A percentile compares a stretch with the other conserved stretches of the same genome.
Evolutionary conservation across 2,113 vertebrate genomes (phyloP).

Genomic region (Sorex fumeus): DNA sequence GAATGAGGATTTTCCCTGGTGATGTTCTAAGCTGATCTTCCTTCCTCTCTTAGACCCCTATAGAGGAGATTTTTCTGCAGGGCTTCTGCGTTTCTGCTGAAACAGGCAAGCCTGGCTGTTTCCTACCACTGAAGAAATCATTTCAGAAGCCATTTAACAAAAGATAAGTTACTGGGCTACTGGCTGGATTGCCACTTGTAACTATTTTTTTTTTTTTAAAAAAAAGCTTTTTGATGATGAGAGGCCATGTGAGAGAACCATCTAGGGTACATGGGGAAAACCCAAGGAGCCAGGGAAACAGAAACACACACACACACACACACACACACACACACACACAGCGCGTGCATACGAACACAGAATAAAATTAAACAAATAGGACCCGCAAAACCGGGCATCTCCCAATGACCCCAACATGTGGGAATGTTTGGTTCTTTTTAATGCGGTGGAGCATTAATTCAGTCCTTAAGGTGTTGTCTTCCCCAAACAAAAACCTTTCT

Average conservation of each 20-base stretch:
- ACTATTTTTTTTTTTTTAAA: neutral
- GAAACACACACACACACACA: too few relatives aligned
- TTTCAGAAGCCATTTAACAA: conserved; percentile 64
- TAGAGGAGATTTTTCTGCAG: conserved; percentile 50
- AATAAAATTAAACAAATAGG: conserved; percentile 84
- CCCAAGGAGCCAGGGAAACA: conserved; percentile 76
- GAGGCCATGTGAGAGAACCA: conserved; percentile 65
- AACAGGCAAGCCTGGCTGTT: conserved; percentile 19
- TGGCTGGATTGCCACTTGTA: neutral
- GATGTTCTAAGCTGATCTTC: neutral
- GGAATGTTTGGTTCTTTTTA: conserved; percentile 85
- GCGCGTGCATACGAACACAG: conserved; percentile 17
- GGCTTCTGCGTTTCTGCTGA: conserved; percentile 62
- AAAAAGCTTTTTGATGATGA: conserved; percentile 83
- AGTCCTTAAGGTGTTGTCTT: conserved; percentile 86
- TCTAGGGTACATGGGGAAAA: conserved; percentile 69
- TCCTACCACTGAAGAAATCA: conserved; percentile 63
- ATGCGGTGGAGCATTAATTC: conserved; percentile 86
- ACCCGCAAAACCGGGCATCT: conserved; percentile 88
- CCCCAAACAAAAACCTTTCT: conserved; percentile 85
- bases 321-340: too few relatives aligned
- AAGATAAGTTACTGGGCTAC: conserved; percentile 35
- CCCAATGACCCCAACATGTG: conserved; percentile 84
- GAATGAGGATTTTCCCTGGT: neutral
- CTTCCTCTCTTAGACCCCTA: conserved; percentile 24